These are phyloP conservation scores for Pyxicephalus adspersus DNA, from an alignment of 2,113 vertebrate genomes.

Conservation along the genomic window DNA sequence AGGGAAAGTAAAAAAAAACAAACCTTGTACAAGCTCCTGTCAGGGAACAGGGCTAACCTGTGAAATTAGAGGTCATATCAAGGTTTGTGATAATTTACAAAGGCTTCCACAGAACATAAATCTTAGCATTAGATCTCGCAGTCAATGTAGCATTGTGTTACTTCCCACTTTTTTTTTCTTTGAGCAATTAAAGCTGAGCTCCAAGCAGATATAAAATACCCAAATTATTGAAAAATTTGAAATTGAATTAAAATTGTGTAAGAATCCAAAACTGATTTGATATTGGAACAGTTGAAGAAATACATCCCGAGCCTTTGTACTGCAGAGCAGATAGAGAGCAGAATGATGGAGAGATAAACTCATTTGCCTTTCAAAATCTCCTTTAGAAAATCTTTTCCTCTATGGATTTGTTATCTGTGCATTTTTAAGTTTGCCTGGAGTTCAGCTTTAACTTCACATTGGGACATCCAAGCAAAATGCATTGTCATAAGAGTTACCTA, in stretches of 20 bases:
- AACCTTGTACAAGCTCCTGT: background rate
- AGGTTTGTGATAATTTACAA: background rate
- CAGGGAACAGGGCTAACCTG: background rate
- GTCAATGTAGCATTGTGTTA: background rate
- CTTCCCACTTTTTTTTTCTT: background rate
- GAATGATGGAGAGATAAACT: no score
- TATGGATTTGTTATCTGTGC: no score
- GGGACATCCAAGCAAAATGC: background rate
- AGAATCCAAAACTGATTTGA: no score
- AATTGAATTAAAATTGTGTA: no score
- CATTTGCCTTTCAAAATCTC: no score
- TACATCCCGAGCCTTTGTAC: no score
- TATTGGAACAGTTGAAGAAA: no score
- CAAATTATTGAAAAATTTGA: no score
- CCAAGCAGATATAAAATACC: no score
- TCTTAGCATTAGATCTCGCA: slow-evolving; percentile 8
- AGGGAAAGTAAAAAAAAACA: slow-evolving; percentile 45
- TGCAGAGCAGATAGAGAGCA: no score
- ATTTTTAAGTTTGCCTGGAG: background rate
- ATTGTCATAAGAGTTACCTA: background rate
- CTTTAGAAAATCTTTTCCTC: no score
- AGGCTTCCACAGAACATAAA: slow-evolving; percentile 27
- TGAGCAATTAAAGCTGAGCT: no score
- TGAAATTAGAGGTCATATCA: slow-evolving; percentile 42
- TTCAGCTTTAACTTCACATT: background rate